Evolutionary conservation across 1,140 invertebrate genomes (phyloP).

Genomic region (Agrilus planipennis): DNA sequence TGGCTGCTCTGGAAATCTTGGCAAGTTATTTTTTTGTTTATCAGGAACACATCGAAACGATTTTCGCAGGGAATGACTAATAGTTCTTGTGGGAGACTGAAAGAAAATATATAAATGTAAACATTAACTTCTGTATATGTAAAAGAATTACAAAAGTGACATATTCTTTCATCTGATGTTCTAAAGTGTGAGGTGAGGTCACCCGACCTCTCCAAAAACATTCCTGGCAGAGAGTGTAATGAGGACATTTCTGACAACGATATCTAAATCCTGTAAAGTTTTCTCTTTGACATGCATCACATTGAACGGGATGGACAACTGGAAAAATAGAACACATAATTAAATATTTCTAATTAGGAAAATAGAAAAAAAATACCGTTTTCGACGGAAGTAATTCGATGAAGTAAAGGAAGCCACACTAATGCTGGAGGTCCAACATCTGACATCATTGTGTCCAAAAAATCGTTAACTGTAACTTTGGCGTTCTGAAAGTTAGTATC

Average conservation of each 20-base stretch:
- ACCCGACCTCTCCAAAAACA: conserved; percentile 96
- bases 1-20: conserved; percentile 80
- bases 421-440: conserved; percentile 90
- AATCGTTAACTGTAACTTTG: conserved; percentile 90
- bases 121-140: neutral
- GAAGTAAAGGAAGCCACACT: conserved; percentile 87
- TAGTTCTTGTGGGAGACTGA: conserved; percentile 68
- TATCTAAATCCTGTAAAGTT: conserved; percentile 93
- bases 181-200: conserved; percentile 77
- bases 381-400: conserved; percentile 85
- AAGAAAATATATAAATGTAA: conserved; percentile 12
- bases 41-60: conserved; percentile 94
- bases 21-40: conserved; percentile 64
- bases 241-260: conserved; percentile 92
- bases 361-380: conserved; percentile 57
- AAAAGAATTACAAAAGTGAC: conserved; percentile 67
- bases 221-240: conserved; percentile 96
- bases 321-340: conserved; percentile 22
- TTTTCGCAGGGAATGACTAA: conserved; percentile 89
- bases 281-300: conserved; percentile 74
- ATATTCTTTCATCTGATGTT: conserved; percentile 98
- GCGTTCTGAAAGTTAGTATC: conserved; percentile 61
- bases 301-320: conserved; percentile 78
- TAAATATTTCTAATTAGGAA: neutral
- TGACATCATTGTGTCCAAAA: conserved; percentile 86